phyloP scores from a whole-genome alignment of 2,797 vertebrate genomes.

The Fistularia tabacaria region DNA sequence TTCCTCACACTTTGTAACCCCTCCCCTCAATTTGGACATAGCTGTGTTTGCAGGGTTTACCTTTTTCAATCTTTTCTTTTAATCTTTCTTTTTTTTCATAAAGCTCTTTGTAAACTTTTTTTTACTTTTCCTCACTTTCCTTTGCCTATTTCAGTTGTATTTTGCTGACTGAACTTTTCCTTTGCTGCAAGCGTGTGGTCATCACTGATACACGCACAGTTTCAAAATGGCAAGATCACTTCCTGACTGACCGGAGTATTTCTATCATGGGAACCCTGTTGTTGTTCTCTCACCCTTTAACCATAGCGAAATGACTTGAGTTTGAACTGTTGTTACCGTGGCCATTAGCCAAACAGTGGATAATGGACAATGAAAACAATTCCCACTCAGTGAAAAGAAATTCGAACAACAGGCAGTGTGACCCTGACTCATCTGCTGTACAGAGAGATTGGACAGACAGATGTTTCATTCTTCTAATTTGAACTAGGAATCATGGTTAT shows the following conservation, averaged over 20 bases:
- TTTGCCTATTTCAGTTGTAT: slow-evolving; percentile 3
- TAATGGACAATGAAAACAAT: slow-evolving; percentile 43
- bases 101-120: background rate
- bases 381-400: slow-evolving; percentile 33
- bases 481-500: slow-evolving; percentile 16
- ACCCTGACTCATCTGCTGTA: slow-evolving; percentile 59
- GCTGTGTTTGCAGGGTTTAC: no score
- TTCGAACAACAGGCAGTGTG: slow-evolving; percentile 31
- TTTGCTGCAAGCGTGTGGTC: slow-evolving; percentile 22
- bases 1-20: no score
- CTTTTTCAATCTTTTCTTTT: background rate
- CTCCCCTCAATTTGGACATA: no score
- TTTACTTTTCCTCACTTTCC: slow-evolving; percentile 6
- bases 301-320: slow-evolving; percentile 8
- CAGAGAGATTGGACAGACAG: slow-evolving; percentile 28
- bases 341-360: slow-evolving; percentile 16
- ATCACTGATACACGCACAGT: background rate
- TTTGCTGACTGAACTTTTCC: slow-evolving; percentile 24
- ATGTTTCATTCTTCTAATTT: slow-evolving; percentile 43
- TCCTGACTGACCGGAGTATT: slow-evolving; percentile 24
- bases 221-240: slow-evolving; percentile 10
- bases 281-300: slow-evolving; percentile 1
- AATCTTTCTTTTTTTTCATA: background rate
- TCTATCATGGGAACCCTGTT: slow-evolving; percentile 6
- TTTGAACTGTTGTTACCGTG: slow-evolving; percentile 9